These are phyloP conservation scores for Petrocephalus sullivani DNA, from an alignment of 2,797 vertebrate genomes.

Conservation along the genomic window DNA sequence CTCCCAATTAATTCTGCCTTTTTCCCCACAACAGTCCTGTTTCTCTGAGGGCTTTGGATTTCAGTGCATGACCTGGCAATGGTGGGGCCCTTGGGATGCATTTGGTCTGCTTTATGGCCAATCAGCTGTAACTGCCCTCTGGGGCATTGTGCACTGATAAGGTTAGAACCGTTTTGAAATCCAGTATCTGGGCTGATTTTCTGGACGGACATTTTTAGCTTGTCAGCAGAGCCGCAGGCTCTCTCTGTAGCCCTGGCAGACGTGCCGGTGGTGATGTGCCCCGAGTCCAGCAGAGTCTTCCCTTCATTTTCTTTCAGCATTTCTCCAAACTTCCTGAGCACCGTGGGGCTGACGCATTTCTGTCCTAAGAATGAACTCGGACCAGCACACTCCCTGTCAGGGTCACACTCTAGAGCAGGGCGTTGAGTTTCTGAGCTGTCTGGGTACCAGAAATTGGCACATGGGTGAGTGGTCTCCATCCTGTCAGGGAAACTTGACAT, in stretches of 20 bases:
- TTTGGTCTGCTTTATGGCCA: constrained; percentile 43
- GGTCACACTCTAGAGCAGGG: constrained; percentile 38
- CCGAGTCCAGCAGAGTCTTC: constrained; percentile 59
- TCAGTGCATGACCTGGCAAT: constrained; percentile 22
- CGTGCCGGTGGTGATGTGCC: constrained; percentile 54
- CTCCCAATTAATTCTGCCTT: constrained; percentile 23
- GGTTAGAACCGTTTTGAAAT: constrained; percentile 51
- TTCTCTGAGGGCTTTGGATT: constrained; percentile 44
- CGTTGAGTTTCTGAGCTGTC: constrained; percentile 46
- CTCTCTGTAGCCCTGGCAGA: constrained; percentile 49
- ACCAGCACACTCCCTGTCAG: constrained; percentile 54
- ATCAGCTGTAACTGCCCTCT: constrained; percentile 35
- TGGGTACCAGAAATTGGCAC: constrained; percentile 67
- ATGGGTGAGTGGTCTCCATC: constrained; percentile 60
- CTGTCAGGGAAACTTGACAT: constrained; percentile 46
- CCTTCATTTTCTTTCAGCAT: constrained; percentile 64
- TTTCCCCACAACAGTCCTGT: constrained; percentile 39
- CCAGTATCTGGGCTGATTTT: constrained; percentile 66
- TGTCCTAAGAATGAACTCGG: constrained; percentile 47
- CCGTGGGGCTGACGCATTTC: constrained; percentile 57
- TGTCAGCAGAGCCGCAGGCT: constrained; percentile 64
- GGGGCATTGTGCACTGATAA: constrained; percentile 38
- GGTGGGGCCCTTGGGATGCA: constrained; percentile 7
- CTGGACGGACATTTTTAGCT: constrained; percentile 57
- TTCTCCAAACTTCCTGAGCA: constrained; percentile 61